These are phyloP conservation scores for Aldabrachelys gigantea DNA, from an alignment of 2,113 vertebrate species.

Conservation along the genomic window DNA sequence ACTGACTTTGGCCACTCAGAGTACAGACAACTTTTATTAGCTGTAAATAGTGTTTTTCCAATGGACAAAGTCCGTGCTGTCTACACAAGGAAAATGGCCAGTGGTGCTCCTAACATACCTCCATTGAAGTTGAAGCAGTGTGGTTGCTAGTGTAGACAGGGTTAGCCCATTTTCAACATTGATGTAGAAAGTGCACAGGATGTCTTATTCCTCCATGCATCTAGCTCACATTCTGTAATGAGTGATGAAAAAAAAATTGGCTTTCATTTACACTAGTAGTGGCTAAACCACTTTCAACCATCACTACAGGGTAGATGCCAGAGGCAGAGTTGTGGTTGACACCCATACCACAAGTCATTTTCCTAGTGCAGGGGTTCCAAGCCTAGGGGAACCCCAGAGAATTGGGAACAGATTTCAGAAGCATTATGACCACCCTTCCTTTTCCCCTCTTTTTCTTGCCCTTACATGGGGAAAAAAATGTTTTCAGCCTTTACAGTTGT, in stretches of 20 bases:
- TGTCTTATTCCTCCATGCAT: background rate
- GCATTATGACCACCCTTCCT: background rate
- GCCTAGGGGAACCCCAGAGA: background rate
- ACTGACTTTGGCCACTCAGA: background rate
- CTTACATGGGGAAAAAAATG: background rate
- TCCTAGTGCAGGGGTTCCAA: background rate
- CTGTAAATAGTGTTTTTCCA: background rate
- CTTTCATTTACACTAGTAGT: background rate
- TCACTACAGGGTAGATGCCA: background rate
- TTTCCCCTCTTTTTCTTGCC: background rate
- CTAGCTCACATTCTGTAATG: background rate
- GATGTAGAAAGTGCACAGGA: background rate
- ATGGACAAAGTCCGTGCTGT: background rate
- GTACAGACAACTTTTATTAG: background rate
- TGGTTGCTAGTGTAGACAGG: background rate
- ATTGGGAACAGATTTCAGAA: background rate
- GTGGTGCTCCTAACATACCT: background rate
- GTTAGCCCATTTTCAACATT: background rate
- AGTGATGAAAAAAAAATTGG: background rate
- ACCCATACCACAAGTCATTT: slow-evolving; percentile 1
- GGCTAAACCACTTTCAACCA: background rate
- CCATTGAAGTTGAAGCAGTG: background rate
- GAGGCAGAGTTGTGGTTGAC: background rate
- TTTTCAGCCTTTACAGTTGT: background rate
- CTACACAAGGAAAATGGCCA: background rate